Percentiles rank a stretch among this genome's conserved stretches.
phyloP scores from a whole-genome alignment of 2,888 invertebrate genomes.

The Tenthredo mesomela region DNA sequence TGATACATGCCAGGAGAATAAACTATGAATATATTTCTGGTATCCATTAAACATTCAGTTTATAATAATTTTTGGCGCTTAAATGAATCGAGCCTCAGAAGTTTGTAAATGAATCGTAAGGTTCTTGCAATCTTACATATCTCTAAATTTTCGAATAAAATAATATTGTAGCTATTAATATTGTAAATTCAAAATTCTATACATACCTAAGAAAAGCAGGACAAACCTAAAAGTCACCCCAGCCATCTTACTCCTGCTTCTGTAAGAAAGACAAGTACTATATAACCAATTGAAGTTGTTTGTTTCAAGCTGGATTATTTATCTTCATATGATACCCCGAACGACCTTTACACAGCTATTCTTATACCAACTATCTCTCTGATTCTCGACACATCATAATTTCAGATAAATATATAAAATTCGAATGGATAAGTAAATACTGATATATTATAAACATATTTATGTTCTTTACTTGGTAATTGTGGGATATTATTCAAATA shows the following conservation, averaged over 20 bases:
- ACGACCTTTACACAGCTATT: conserved; percentile 31
- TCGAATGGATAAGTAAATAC: not conserved
- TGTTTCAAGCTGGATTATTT: not conserved
- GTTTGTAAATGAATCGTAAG: too few relatives aligned
- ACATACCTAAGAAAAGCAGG: conserved; percentile 45
- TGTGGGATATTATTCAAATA: not conserved
- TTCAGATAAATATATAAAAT: not conserved
- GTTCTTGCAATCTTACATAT: not conserved
- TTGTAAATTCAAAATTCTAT: too few relatives aligned
- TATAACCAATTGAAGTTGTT: not conserved
- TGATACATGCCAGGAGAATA: conserved; percentile 4
- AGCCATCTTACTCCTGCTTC: conserved; percentile 43
- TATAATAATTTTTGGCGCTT: not conserved
- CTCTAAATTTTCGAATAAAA: not conserved
- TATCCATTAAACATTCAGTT: not conserved
- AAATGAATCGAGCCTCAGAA: not conserved
- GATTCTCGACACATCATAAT: not conserved
- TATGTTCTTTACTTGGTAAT: not conserved
- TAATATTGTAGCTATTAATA: too few relatives aligned
- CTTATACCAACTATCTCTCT: not conserved
- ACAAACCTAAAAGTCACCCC: not conserved
- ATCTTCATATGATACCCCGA: conserved; percentile 1
- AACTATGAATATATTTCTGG: conserved; percentile 20
- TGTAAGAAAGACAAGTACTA: not conserved
- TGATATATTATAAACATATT: not conserved